phyloP scores from a whole-genome alignment of 2,888 invertebrate species.

The Dryadula phaetusa region DNA sequence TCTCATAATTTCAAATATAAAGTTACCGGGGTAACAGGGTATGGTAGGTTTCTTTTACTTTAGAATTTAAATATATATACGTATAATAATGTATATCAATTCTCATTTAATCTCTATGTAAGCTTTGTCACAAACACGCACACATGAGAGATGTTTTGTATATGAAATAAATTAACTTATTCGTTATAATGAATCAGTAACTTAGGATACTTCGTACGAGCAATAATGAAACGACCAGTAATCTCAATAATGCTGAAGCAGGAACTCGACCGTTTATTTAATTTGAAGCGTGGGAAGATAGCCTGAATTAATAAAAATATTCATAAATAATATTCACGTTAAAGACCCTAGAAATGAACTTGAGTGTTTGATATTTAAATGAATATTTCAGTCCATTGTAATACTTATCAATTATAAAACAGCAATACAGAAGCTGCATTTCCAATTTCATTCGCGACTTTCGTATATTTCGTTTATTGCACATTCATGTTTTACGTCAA shows the following conservation, averaged over 20 bases:
- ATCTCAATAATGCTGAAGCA: conserved; percentile 3
- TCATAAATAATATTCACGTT: conserved; percentile 5
- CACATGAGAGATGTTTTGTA: too few species aligned
- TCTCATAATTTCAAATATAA: neutral
- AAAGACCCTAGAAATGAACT: neutral
- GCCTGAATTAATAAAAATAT: neutral
- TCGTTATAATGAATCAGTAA: conserved; percentile 5
- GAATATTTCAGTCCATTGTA: conserved; percentile 3
- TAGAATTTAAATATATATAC: neutral
- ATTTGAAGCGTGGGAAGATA: neutral
- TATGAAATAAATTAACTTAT: neutral
- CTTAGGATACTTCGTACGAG: neutral
- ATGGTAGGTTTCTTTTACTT: neutral
- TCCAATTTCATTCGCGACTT: neutral
- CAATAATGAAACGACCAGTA: conserved; percentile 13
- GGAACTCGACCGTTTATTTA: neutral
- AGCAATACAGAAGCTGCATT: conserved; percentile 12
- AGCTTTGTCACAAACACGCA: neutral
- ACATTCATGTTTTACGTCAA: conserved; percentile 13
- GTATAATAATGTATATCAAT: neutral
- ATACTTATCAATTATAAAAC: neutral
- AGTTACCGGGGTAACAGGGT: too few species aligned
- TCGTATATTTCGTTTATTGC: conserved; percentile 15
- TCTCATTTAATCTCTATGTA: neutral
- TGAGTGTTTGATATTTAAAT: conserved; percentile 11